Evolutionary conservation across 2,888 invertebrate species (phyloP).

Genomic region (Pogonocherus hispidulus): DNA sequence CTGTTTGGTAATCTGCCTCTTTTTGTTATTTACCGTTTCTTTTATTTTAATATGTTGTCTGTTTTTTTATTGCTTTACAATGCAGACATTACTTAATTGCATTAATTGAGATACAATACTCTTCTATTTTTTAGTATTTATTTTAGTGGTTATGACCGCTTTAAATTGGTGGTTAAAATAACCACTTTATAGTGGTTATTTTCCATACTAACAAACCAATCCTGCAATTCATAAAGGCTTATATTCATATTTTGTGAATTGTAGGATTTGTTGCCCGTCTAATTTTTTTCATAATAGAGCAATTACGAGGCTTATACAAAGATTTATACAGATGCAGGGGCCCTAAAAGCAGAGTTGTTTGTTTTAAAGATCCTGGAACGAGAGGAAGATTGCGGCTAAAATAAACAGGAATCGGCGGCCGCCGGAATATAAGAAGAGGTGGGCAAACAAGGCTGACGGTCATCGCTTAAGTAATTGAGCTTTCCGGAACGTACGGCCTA

Average conservation of each 20-base stretch:
- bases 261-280: no score
- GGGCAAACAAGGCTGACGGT: constrained; percentile 64
- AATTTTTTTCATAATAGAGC: constrained; percentile 34
- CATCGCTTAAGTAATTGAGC: constrained; percentile 67
- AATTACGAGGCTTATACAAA: constrained; percentile 51
- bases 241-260: no score
- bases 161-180: no score
- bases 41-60: no score
- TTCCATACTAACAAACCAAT: not conserved
- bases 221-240: not conserved
- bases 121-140: no score
- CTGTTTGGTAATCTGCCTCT: no score
- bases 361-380: constrained; percentile 60
- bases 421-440: constrained; percentile 62
- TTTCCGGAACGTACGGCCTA: constrained; percentile 57
- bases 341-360: constrained; percentile 55
- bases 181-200: no score
- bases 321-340: constrained; percentile 50
- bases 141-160: no score
- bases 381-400: constrained; percentile 60
- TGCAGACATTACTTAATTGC: no score
- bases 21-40: no score
- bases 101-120: no score
- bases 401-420: constrained; percentile 55
- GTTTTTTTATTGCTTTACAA: no score